A percentile compares a stretch with the other conserved stretches of the same genome.
These are phyloP conservation scores for Scolopax mira DNA, from an alignment of 2,113 vertebrate genomes.

Conservation along the genomic window DNA sequence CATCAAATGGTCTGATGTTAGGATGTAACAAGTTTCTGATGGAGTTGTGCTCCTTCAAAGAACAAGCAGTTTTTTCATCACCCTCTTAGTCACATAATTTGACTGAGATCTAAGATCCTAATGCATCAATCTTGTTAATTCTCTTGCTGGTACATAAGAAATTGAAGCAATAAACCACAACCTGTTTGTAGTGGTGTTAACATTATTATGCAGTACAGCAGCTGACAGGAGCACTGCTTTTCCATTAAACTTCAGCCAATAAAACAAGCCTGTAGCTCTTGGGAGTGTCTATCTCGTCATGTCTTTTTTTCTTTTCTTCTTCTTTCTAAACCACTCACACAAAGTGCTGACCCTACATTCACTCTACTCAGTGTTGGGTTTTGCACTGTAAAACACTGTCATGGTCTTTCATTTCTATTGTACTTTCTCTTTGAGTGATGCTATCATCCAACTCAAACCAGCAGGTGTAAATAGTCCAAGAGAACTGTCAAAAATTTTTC, in stretches of 20 bases:
- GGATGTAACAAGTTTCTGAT: slow-evolving; percentile 69
- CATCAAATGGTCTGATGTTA: slow-evolving; percentile 65
- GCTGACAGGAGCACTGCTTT: slow-evolving; percentile 69
- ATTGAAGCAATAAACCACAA: slow-evolving; percentile 80
- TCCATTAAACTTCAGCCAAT: slow-evolving; percentile 72
- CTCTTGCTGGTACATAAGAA: slow-evolving; percentile 74
- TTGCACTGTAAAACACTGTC: slow-evolving; percentile 6
- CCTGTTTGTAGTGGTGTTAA: slow-evolving; percentile 77
- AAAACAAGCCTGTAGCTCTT: slow-evolving; percentile 58
- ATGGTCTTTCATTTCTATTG: slow-evolving; percentile 6
- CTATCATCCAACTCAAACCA: neutral
- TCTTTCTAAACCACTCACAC: neutral
- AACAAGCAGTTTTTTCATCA: slow-evolving; percentile 72
- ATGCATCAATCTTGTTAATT: slow-evolving; percentile 77
- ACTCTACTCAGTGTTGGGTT: slow-evolving; percentile 27
- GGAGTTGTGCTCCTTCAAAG: slow-evolving; percentile 67
- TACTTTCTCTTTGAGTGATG: neutral
- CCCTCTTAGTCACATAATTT: slow-evolving; percentile 76
- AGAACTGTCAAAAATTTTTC: neutral
- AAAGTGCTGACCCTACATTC: slow-evolving; percentile 56
- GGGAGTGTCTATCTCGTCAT: slow-evolving; percentile 55
- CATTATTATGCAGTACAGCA: slow-evolving; percentile 69
- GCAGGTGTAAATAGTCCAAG: neutral
- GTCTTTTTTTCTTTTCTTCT: slow-evolving; percentile 53
- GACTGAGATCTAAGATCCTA: slow-evolving; percentile 76